Evolutionary conservation across 2,888 invertebrate species (phyloP), one percentile per base, ranked within the genome.

Genomic region (Parascotia fuliginaria): DNA sequence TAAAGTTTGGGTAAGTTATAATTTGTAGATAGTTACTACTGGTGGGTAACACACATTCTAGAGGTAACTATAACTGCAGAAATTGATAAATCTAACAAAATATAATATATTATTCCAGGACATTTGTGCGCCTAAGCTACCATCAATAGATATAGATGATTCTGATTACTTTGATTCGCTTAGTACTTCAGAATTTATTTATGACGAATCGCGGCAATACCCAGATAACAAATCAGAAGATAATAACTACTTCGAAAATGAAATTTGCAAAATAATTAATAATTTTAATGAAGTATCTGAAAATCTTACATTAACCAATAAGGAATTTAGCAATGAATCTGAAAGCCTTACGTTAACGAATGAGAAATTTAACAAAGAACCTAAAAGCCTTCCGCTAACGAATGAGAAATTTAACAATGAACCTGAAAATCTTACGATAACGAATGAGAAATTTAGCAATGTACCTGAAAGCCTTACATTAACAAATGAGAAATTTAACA

Each of bases 1-100:
- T 22, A 72, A 65, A 39, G 80, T 84, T 37, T 27, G 79, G 75
- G 90, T 91, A 73, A 81, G 61, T 62, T 5, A 42, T 37, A 19
- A 19, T 19, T n/a, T n/a, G n/a, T n/a, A n/a, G n/a, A n/a, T n/a
- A n/a, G n/a, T n/a, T n/a, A n/a, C n/a, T n/a, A n/a, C n/a, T n/a
- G n/a, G n/a, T n/a, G n/a, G n/a, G n/a, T n/a, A n/a, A n/a, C n/a
- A n/a, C n/a, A n/a, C n/a, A n/a, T n/a, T n/a, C n/a, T n/a, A n/a
- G n/a, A n/a, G n/a, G n/a, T n/a, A n/a, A n/a, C 19, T 19, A 3
- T 19, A 19, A 3, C 19, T 5, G 3, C 2, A 19, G 19, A 3
- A 19, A 2, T 19, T 19, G 5, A 19, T 19, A 5, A 3, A 19
- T 19, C n/a, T 19, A 19, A 19, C 5, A 19, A 19, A 19, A 19